Evolutionary conservation across 2,888 invertebrate genomes (phyloP).

Genomic region (Penaeus monodon): DNA sequence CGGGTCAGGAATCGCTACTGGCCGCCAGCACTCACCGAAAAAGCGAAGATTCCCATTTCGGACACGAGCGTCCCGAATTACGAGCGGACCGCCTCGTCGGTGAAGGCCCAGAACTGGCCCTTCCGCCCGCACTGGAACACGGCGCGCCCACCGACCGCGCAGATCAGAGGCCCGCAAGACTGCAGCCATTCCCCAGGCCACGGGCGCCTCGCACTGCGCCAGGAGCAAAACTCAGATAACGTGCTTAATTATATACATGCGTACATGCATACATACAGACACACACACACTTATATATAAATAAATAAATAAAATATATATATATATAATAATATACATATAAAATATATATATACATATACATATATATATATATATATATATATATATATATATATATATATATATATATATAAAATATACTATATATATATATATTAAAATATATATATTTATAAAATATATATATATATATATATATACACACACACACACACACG

Average conservation of each 20-base stretch:
- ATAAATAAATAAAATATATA: too few species aligned
- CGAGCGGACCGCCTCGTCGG: slow-evolving; percentile 83
- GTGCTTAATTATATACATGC: too few species aligned
- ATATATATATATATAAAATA: too few species aligned
- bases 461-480: too few species aligned
- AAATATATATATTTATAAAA: too few species aligned
- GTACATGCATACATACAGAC: too few species aligned
- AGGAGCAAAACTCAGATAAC: background rate
- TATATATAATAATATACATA: background rate
- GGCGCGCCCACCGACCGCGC: slow-evolving; percentile 80
- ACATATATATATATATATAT: too few species aligned
- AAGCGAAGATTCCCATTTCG: slow-evolving; percentile 77
- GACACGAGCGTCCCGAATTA: slow-evolving; percentile 77
- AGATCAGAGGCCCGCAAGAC: slow-evolving; percentile 88
- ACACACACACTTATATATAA: too few species aligned
- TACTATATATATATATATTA: too few species aligned
- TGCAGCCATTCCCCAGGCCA: slow-evolving; percentile 86
- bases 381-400: too few species aligned
- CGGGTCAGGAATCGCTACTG: too few species aligned
- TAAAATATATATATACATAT: background rate
- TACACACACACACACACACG: too few species aligned
- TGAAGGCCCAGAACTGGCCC: slow-evolving; percentile 83
- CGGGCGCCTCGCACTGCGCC: slow-evolving; percentile 80
- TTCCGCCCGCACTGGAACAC: slow-evolving; percentile 80
- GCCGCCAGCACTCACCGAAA: slow-evolving; percentile 77